phyloP scores from a whole-genome alignment of 1,140 invertebrate species.

The Penaeus vannamei region DNA sequence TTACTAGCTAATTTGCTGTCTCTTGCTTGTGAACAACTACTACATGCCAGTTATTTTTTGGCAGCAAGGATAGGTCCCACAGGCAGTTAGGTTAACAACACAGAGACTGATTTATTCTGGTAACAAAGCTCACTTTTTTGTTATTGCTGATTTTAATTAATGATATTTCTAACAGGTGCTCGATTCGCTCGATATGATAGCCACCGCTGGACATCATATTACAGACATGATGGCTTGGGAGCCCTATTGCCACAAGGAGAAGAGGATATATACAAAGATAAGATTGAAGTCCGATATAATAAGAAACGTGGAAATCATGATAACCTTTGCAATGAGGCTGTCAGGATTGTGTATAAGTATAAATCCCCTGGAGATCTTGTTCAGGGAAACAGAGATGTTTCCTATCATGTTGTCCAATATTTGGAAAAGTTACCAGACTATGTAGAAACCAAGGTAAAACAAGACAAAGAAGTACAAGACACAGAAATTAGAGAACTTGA shows the following conservation, averaged over 20 bases:
- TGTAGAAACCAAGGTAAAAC: slow-evolving; percentile 6
- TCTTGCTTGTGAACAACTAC: too few relatives aligned
- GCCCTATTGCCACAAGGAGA: neutral
- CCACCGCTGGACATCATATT: slow-evolving; percentile 43
- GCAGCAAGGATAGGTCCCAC: too few relatives aligned
- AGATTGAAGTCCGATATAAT: slow-evolving; percentile 45
- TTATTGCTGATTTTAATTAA: neutral
- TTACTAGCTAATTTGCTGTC: too few relatives aligned
- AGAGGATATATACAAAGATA: slow-evolving; percentile 14
- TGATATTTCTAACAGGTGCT: slow-evolving; percentile 18
- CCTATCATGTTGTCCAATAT: slow-evolving; percentile 42
- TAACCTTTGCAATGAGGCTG: slow-evolving; percentile 24
- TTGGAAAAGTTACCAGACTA: slow-evolving; percentile 37
- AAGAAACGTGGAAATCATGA: slow-evolving; percentile 45
- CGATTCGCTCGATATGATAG: slow-evolving; percentile 51
- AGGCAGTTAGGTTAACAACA: too few relatives aligned
- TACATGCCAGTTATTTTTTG: too few relatives aligned
- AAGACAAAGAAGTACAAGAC: slow-evolving; percentile 11
- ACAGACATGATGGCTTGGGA: slow-evolving; percentile 43
- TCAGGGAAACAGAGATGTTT: neutral
- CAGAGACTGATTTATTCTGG: too few relatives aligned
- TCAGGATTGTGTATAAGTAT: slow-evolving; percentile 42
- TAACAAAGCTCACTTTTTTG: too few relatives aligned
- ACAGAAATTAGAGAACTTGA: neutral
- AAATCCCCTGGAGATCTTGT: neutral